phyloP scores from a whole-genome alignment of 2,888 invertebrate species.

The Agonopterix heracliana region DNA sequence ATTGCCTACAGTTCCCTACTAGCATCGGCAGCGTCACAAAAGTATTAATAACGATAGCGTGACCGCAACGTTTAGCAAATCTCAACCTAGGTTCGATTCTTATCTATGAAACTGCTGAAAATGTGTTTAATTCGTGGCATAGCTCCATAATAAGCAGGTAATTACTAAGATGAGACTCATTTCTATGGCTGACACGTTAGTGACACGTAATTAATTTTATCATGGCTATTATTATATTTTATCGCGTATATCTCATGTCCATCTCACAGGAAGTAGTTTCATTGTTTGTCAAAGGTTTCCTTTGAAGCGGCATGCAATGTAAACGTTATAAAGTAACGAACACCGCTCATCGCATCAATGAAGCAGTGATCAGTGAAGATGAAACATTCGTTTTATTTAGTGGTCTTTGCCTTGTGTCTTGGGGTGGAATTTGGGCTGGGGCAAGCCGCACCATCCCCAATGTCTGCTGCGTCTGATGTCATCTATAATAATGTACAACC shows the following conservation, averaged over 20 bases:
- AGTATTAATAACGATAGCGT: not conserved
- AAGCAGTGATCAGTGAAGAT: slow-evolving; percentile 45
- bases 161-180: slow-evolving; percentile 7
- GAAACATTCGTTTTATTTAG: slow-evolving; percentile 44
- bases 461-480: slow-evolving; percentile 9
- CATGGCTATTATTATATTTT: slow-evolving; percentile 38
- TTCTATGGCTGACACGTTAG: slow-evolving; percentile 17
- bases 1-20: too few relatives aligned
- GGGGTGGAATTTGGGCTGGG: slow-evolving; percentile 22
- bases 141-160: slow-evolving; percentile 9
- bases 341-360: slow-evolving; percentile 19
- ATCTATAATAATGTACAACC: slow-evolving; percentile 14
- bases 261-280: slow-evolving; percentile 58
- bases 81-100: not conserved
- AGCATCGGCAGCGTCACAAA: not conserved
- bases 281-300: slow-evolving; percentile 61
- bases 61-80: not conserved
- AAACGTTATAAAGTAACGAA: slow-evolving; percentile 37
- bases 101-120: slow-evolving; percentile 7
- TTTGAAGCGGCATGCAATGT: slow-evolving; percentile 41
- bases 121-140: slow-evolving; percentile 3
- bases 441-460: slow-evolving; percentile 21
- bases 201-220: slow-evolving; percentile 42
- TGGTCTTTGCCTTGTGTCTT: slow-evolving; percentile 36
- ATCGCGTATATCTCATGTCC: slow-evolving; percentile 43